These are phyloP conservation scores for Coracopsis vasa DNA, from an alignment of 2,113 vertebrate species.

Conservation along the genomic window DNA sequence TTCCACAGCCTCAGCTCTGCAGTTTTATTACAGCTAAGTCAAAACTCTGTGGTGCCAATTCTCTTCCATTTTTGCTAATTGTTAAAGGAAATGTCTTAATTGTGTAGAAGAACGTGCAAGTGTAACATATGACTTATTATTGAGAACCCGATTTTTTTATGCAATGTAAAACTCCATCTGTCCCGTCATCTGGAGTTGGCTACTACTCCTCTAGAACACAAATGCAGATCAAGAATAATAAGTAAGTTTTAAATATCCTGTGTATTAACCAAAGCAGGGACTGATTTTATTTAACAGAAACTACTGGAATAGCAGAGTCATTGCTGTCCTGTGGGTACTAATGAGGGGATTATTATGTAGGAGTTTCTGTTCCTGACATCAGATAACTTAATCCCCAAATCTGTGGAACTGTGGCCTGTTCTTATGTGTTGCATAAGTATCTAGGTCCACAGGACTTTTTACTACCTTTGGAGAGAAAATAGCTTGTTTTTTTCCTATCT, in stretches of 20 bases:
- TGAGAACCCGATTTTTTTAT: constrained; percentile 21
- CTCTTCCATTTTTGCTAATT: constrained; percentile 21
- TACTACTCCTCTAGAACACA: constrained; percentile 28
- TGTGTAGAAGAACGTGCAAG: constrained; percentile 39
- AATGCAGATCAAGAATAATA: constrained; percentile 24
- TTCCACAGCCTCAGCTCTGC: background rate
- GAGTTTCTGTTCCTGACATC: background rate
- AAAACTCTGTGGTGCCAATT: background rate
- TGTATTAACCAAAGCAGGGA: constrained; percentile 18
- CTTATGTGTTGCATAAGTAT: background rate
- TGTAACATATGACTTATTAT: constrained; percentile 58
- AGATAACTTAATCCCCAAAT: background rate
- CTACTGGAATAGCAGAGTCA: background rate
- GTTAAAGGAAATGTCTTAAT: constrained; percentile 54
- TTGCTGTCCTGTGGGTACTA: background rate
- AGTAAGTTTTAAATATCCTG: constrained; percentile 36
- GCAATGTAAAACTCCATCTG: constrained; percentile 65
- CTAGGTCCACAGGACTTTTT: background rate
- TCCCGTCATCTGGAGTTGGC: constrained; percentile 64
- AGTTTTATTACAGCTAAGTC: constrained; percentile 25
- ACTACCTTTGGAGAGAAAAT: background rate
- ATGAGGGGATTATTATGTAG: background rate
- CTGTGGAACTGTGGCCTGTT: fast-evolving
- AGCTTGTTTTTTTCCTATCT: background rate
- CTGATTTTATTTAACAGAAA: constrained; percentile 5